phyloP scores from a whole-genome alignment of 2,888 invertebrate genomes.

The Scaptomyza tumidula region DNA sequence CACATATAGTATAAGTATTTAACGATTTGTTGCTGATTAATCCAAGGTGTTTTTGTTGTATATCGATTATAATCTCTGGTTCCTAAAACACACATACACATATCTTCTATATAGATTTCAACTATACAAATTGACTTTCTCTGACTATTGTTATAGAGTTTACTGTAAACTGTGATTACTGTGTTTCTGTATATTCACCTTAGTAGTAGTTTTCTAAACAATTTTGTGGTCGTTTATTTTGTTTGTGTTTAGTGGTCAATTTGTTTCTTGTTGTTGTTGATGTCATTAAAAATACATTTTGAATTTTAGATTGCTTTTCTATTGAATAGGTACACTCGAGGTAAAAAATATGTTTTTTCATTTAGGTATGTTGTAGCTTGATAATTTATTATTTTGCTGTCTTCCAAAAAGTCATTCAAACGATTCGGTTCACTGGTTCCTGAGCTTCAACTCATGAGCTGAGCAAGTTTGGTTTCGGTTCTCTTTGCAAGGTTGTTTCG shows the following conservation, averaged over 20 bases:
- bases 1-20: conserved; percentile 48
- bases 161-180: conserved; percentile 18
- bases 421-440: too few species aligned
- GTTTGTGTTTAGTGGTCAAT: conserved; percentile 15
- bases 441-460: too few species aligned
- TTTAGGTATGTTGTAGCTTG: neutral
- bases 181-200: conserved; percentile 53
- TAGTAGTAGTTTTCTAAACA: conserved; percentile 76
- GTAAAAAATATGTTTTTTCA: conserved; percentile 46
- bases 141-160: conserved; percentile 3
- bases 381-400: conserved; percentile 15
- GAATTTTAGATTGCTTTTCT: conserved; percentile 29
- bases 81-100: conserved; percentile 16
- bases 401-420: conserved; percentile 15
- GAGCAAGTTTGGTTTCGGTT: too few species aligned
- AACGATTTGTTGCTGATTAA: conserved; percentile 35
- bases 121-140: conserved; percentile 66
- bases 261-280: conserved; percentile 5
- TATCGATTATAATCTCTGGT: conserved; percentile 20
- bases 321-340: conserved; percentile 60
- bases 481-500: too few species aligned
- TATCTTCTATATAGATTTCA: conserved; percentile 18
- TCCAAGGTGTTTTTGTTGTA: conserved; percentile 17
- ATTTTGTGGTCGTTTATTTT: conserved; percentile 3
- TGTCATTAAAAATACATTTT: conserved; percentile 33